Conservation (phyloP, 2,888 invertebrate species). For the Calephelis perditalis region DNA sequence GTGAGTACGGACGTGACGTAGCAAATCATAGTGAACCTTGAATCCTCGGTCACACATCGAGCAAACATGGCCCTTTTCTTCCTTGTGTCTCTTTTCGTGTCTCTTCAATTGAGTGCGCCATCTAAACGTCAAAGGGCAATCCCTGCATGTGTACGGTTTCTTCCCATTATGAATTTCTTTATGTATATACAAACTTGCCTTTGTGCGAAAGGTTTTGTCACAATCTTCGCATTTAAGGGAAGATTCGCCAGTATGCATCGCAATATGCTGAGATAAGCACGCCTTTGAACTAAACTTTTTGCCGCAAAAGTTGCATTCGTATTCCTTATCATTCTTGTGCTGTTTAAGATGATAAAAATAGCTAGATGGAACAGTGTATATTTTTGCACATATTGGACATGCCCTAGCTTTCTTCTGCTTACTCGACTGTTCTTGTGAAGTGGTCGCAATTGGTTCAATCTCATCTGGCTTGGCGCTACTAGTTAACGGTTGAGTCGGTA, state of each 20-base stretch:
- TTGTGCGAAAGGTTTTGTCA: constrained; percentile 65
- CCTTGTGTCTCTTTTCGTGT: constrained; percentile 7
- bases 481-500: neutral
- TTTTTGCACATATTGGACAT: constrained; percentile 68
- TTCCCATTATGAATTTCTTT: constrained; percentile 59
- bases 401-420: constrained; percentile 44
- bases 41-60: neutral
- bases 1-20: neutral
- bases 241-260: constrained; percentile 60
- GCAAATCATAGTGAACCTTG: constrained; percentile 3
- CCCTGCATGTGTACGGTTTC: constrained; percentile 39
- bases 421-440: constrained; percentile 1
- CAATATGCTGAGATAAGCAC: constrained; percentile 60
- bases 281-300: constrained; percentile 62
- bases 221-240: constrained; percentile 63
- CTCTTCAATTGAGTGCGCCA: constrained; percentile 38
- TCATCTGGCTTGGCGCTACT: constrained; percentile 3
- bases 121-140: constrained; percentile 59
- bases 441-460: neutral
- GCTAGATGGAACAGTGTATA: constrained; percentile 64
- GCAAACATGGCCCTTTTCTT: constrained; percentile 5
- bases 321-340: constrained; percentile 60
- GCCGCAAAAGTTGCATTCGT: constrained; percentile 68
- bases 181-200: constrained; percentile 71
- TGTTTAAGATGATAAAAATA: constrained; percentile 74